A percentile compares a stretch with the other conserved stretches of the same genome.
Evolutionary conservation across 2,888 invertebrate genomes (phyloP).

Genomic region (Eristalis intricaria): DNA sequence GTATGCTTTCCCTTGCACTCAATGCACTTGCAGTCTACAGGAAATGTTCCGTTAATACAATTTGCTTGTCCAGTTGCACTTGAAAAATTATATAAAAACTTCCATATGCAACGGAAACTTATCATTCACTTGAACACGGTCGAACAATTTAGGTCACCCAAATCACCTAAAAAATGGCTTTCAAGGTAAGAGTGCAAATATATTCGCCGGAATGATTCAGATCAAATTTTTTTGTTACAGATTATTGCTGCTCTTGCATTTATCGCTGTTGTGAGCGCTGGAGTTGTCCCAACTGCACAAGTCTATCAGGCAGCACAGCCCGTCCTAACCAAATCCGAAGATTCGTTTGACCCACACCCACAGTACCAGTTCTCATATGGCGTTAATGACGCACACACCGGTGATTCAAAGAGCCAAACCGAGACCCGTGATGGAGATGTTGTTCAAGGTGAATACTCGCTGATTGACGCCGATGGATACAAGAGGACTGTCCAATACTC

Average conservation of each 20-base stretch:
- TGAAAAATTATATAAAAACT: constrained; percentile 31
- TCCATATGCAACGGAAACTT: neutral
- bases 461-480: constrained; percentile 81
- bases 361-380: constrained; percentile 77
- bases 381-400: constrained; percentile 80
- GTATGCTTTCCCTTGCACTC: neutral
- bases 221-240: constrained; percentile 44
- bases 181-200: constrained; percentile 15
- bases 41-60: constrained; percentile 2
- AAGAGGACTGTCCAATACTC: constrained; percentile 81
- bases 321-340: constrained; percentile 42
- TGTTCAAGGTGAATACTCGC: constrained; percentile 81
- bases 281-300: constrained; percentile 66
- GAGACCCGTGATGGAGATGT: constrained; percentile 81
- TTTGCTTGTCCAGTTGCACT: neutral
- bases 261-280: constrained; percentile 73
- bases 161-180: constrained; percentile 34
- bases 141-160: neutral
- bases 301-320: constrained; percentile 70
- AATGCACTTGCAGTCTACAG: neutral
- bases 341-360: constrained; percentile 65
- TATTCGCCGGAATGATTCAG: neutral
- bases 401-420: constrained; percentile 81
- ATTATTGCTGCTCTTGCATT: constrained; percentile 70
- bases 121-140: constrained; percentile 23